phyloP scores from a whole-genome alignment of 2,797 vertebrate species.

The Lepilemur septentrionalis region DNA sequence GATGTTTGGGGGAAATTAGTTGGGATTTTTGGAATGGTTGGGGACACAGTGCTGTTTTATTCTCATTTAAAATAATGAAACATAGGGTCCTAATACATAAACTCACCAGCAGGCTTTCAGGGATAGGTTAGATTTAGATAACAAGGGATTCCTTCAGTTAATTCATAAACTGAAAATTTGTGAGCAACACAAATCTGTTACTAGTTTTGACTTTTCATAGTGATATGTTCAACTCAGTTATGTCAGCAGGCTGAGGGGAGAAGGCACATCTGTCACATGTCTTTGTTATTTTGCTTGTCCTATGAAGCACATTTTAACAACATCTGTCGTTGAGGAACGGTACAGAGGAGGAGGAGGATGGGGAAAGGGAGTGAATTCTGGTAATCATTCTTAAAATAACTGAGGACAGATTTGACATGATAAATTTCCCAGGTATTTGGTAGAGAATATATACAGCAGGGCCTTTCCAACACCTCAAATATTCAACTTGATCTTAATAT shows the following conservation, averaged over 20 bases:
- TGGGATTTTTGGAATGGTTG: background rate
- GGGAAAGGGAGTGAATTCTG: background rate
- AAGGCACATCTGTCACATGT: background rate
- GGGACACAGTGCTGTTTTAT: background rate
- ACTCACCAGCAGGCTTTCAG: background rate
- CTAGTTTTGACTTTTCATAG: background rate
- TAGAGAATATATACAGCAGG: background rate
- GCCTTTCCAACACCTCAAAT: background rate
- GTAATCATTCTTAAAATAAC: background rate
- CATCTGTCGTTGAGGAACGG: background rate
- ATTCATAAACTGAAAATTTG: background rate
- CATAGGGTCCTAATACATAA: background rate
- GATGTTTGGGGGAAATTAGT: background rate
- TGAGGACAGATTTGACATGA: background rate
- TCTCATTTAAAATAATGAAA: background rate
- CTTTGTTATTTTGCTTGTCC: background rate
- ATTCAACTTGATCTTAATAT: constrained; percentile 25
- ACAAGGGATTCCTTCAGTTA: background rate
- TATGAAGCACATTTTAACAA: background rate
- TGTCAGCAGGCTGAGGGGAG: background rate
- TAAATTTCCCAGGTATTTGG: background rate
- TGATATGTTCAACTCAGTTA: background rate
- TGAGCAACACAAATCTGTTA: background rate
- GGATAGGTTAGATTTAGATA: background rate
- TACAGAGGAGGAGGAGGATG: background rate